A percentile compares a stretch with the other conserved stretches of the same genome.
Conservation (phyloP, 2,113 vertebrate species). For the Oncorhynchus kisutch region DNA sequence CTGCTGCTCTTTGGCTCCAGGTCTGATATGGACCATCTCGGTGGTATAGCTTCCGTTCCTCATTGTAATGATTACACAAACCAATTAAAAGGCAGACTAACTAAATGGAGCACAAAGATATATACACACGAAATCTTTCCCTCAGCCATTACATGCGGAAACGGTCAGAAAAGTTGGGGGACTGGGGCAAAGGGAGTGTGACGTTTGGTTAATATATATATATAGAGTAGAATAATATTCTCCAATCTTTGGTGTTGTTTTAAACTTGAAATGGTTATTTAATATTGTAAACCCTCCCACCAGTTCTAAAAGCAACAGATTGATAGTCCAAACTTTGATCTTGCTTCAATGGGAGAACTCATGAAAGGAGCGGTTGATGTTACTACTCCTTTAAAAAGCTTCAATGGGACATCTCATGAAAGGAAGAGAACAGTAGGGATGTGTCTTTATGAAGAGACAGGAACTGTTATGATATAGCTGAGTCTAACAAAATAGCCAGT, state of each 20-base stretch:
- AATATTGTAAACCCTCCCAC: not conserved
- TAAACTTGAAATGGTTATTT: not conserved
- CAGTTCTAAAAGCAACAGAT: not conserved
- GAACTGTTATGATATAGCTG: not conserved
- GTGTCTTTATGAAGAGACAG: not conserved
- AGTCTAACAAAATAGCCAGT: too few species aligned
- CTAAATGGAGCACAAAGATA: not conserved
- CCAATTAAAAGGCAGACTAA: not conserved
- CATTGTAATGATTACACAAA: too few species aligned
- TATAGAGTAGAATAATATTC: too few species aligned
- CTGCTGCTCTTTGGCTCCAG: too few species aligned
- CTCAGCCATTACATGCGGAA: constrained; percentile 73
- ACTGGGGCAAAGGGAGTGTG: constrained; percentile 80
- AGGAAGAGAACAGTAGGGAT: not conserved
- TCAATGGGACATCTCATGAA: not conserved
- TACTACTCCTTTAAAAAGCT: too few species aligned
- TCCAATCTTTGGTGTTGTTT: not conserved
- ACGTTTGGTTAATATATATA: constrained; percentile 36
- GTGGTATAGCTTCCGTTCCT: too few species aligned
- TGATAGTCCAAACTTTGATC: not conserved
- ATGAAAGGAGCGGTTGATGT: too few species aligned
- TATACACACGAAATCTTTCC: not conserved
- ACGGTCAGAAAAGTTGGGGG: constrained; percentile 89
- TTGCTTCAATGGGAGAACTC: too few species aligned
- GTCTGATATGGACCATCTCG: too few species aligned